Conservation (phyloP, 2,113 vertebrate genomes). For the Natator depressus region DNA sequence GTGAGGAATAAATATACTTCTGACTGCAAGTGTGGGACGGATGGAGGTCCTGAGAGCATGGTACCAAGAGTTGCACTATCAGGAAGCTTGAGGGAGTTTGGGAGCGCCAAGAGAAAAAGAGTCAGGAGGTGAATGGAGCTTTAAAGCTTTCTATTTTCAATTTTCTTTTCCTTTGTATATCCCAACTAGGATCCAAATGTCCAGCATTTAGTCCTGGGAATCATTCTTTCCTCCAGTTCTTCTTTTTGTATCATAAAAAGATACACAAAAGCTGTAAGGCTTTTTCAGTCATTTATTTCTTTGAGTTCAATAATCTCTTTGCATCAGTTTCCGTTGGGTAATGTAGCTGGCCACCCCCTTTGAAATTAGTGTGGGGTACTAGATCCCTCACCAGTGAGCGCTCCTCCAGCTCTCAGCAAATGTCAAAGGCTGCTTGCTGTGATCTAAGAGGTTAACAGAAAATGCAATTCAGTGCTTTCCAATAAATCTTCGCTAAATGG, state of each 20-base stretch:
- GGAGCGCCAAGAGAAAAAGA: neutral
- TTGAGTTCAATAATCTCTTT: neutral
- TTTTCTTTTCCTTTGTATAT: neutral
- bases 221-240: neutral
- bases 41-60: rapidly evolving
- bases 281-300: neutral
- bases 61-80: neutral
- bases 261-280: neutral
- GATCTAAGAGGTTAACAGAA: constrained; percentile 54
- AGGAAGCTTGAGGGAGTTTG: neutral
- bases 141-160: neutral
- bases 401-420: neutral
- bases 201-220: neutral
- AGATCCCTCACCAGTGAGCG: neutral
- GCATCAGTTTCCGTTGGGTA: neutral
- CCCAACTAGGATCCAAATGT: neutral
- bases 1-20: rapidly evolving
- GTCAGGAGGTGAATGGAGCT: neutral
- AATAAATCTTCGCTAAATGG: constrained; percentile 38
- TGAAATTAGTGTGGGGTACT: neutral
- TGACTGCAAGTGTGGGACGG: neutral
- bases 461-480: neutral
- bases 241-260: neutral
- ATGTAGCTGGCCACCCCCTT: neutral
- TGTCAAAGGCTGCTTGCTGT: constrained; percentile 66